A percentile compares a stretch with the other conserved stretches of the same genome.
phyloP scores from a whole-genome alignment of 2,888 invertebrate genomes.

The Drosophila acutilabella region DNA sequence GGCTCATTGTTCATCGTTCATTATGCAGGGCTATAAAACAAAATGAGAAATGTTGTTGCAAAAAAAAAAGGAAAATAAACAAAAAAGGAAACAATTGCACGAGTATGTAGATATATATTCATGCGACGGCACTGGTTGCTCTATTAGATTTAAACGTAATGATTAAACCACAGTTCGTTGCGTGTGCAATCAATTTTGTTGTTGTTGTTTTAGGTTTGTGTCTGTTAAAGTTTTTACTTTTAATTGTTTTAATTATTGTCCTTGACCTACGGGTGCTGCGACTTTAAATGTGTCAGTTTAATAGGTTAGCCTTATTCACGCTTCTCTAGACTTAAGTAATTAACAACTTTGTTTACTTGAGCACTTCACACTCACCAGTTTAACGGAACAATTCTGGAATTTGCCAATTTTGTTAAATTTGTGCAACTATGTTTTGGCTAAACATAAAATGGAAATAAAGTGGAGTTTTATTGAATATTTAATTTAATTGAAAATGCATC shows the following conservation, averaged over 20 bases:
- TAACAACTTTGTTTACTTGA: slow-evolving; percentile 32
- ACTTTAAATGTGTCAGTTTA: slow-evolving; percentile 57
- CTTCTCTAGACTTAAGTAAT: slow-evolving; percentile 16
- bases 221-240: slow-evolving; percentile 59
- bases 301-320: slow-evolving; percentile 49
- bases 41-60: slow-evolving; percentile 79
- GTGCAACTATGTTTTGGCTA: too few species aligned
- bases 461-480: too few species aligned
- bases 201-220: neutral
- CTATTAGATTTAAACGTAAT: slow-evolving; percentile 77
- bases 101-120: slow-evolving; percentile 12
- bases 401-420: too few species aligned
- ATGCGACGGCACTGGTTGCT: slow-evolving; percentile 31
- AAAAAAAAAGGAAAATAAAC: slow-evolving; percentile 26
- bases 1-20: slow-evolving; percentile 10
- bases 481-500: too few species aligned
- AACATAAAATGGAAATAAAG: too few species aligned
- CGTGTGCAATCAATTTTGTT: slow-evolving; percentile 52
- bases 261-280: slow-evolving; percentile 63
- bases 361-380: slow-evolving; percentile 37
- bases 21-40: slow-evolving; percentile 67
- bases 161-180: slow-evolving; percentile 65
- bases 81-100: slow-evolving; percentile 43
- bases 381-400: slow-evolving; percentile 1
- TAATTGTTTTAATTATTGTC: slow-evolving; percentile 57